Percentiles rank a stretch among this genome's conserved stretches.
These are phyloP conservation scores for Mesitornis unicolor DNA, from an alignment of 2,113 vertebrate species.

Conservation along the genomic window DNA sequence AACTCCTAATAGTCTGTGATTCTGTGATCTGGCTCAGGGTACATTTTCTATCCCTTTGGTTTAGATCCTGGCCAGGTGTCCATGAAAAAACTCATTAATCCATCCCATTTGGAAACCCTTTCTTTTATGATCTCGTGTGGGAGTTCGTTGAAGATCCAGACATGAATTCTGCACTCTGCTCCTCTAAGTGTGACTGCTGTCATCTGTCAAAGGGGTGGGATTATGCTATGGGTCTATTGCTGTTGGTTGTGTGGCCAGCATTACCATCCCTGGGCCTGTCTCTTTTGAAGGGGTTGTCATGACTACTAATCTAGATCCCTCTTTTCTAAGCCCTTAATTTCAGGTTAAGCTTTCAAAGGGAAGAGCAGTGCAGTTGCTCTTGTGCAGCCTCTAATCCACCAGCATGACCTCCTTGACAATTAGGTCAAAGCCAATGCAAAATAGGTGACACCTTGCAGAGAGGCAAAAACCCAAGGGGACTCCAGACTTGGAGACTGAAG, in stretches of 20 bases:
- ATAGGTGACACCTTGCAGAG: background rate
- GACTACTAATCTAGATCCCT: background rate
- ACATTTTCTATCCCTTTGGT: background rate
- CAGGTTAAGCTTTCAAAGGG: background rate
- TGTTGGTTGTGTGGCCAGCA: background rate
- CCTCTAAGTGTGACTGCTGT: background rate
- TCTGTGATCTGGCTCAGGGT: too few species aligned
- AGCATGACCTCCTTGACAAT: background rate
- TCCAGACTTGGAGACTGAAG: background rate
- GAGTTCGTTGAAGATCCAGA: background rate
- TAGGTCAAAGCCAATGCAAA: background rate
- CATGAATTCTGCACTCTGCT: background rate
- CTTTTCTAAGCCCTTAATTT: background rate
- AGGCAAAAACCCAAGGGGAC: background rate
- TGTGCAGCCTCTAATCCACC: background rate
- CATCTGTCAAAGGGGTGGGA: background rate
- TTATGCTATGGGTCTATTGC: background rate
- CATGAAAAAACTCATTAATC: background rate
- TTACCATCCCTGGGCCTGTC: background rate
- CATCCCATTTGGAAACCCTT: background rate
- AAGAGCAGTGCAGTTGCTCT: background rate
- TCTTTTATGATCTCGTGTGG: background rate
- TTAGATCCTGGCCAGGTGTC: background rate
- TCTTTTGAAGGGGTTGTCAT: background rate
- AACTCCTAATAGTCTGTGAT: too few species aligned